Evolutionary conservation across 2,797 vertebrate species (phyloP).

Genomic region (Danionella dracula): DNA sequence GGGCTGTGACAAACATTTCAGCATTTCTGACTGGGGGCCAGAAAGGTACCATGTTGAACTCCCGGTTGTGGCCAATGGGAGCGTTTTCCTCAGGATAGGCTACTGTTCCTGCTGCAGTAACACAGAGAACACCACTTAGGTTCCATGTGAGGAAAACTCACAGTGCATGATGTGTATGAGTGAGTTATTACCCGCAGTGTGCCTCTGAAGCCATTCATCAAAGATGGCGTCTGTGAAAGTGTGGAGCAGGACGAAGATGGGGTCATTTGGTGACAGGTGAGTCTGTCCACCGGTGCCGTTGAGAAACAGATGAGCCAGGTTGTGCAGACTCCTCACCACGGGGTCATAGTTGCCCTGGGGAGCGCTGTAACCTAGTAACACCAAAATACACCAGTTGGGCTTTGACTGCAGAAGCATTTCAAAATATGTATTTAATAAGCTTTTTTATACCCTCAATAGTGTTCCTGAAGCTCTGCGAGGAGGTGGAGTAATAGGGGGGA

Average conservation of each 20-base stretch:
- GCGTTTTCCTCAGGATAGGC: conserved; percentile 88
- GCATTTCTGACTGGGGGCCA: conserved; percentile 91
- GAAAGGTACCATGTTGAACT: conserved; percentile 96
- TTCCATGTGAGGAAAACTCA: background rate
- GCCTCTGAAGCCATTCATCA: conserved; percentile 88
- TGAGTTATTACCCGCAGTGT: conserved; percentile 73
- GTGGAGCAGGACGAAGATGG: conserved; percentile 90
- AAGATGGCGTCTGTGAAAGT: conserved; percentile 94
- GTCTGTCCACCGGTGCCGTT: conserved; percentile 96
- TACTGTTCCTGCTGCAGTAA: conserved; percentile 71
- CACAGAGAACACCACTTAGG: background rate
- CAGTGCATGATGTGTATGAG: background rate
- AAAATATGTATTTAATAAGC: too few species aligned
- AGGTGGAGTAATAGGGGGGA: conserved; percentile 92
- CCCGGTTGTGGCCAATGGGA: conserved; percentile 90
- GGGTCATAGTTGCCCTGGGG: conserved; percentile 88
- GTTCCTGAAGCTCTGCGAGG: conserved; percentile 92
- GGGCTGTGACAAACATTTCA: conserved; percentile 89
- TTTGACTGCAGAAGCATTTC: background rate
- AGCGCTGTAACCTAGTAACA: conserved; percentile 82
- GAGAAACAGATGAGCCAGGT: conserved; percentile 92
- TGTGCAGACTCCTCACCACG: conserved; percentile 88
- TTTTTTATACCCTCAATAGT: conserved; percentile 80
- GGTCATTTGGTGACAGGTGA: conserved; percentile 93
- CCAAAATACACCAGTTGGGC: background rate